phyloP scores from a whole-genome alignment of 2,797 vertebrate genomes.

The Ciconia nigra region DNA sequence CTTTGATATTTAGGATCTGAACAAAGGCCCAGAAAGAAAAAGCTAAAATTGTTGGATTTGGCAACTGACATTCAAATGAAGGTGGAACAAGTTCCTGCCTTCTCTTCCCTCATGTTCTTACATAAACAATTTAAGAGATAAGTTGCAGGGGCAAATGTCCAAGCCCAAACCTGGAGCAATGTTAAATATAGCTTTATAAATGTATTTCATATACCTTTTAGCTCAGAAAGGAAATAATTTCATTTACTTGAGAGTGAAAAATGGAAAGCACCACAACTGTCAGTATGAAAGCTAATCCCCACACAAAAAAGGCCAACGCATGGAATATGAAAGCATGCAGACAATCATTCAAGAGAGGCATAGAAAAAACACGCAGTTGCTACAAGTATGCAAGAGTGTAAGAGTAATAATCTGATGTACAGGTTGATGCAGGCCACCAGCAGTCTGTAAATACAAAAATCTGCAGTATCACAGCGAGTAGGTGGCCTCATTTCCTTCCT shows the following conservation, averaged over 20 bases:
- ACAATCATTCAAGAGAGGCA: background rate
- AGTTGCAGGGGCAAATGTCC: background rate
- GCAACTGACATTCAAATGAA: background rate
- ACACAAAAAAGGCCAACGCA: background rate
- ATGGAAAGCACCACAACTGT: background rate
- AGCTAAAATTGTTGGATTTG: background rate
- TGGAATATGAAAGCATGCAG: background rate
- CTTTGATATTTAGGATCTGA: conserved; percentile 15
- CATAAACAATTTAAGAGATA: background rate
- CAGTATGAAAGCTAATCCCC: background rate
- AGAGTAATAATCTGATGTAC: background rate
- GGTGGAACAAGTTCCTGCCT: background rate
- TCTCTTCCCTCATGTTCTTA: background rate
- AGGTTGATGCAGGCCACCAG: background rate
- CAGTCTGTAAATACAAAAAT: background rate
- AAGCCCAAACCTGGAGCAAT: background rate
- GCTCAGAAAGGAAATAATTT: background rate
- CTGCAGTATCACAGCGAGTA: background rate
- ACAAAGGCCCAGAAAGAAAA: background rate
- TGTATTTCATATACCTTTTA: background rate
- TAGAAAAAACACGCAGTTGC: background rate
- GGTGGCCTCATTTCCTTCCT: background rate
- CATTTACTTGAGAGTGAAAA: background rate
- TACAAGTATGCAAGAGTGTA: background rate
- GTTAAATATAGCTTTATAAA: background rate